These are phyloP conservation scores for Garrulus glandarius DNA, from an alignment of 2,797 vertebrate genomes.

Conservation along the genomic window DNA sequence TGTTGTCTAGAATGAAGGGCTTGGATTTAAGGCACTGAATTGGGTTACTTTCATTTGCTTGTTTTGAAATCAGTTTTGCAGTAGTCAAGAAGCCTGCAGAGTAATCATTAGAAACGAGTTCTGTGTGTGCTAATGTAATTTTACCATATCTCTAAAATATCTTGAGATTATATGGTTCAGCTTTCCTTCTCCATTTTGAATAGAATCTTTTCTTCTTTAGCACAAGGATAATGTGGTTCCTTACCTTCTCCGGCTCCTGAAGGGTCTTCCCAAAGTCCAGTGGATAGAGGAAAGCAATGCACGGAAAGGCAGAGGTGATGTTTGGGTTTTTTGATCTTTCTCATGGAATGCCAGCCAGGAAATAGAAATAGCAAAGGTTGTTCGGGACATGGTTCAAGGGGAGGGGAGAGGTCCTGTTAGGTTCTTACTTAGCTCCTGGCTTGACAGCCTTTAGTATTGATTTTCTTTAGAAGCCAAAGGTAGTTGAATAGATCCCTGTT, in stretches of 20 bases:
- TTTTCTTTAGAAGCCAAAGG: not conserved
- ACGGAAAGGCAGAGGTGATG: conserved; percentile 86
- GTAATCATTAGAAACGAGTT: not conserved
- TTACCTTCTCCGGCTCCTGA: conserved; percentile 90
- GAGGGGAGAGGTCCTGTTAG: not conserved
- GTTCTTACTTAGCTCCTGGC: not conserved
- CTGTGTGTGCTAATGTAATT: not conserved
- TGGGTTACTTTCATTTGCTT: not conserved
- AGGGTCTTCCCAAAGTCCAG: conserved; percentile 90
- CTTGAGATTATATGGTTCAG: not conserved
- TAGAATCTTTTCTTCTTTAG: conserved; percentile 73
- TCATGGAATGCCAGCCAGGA: not conserved
- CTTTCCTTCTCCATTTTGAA: not conserved
- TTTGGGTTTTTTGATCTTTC: not conserved
- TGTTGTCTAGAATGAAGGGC: not conserved
- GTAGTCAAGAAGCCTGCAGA: not conserved
- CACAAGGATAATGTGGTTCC: conserved; percentile 92
- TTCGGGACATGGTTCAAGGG: not conserved
- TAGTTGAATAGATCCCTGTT: not conserved
- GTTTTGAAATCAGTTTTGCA: not conserved
- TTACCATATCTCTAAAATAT: not conserved
- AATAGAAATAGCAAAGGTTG: not conserved
- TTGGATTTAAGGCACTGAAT: not conserved
- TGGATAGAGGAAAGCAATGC: conserved; percentile 96
- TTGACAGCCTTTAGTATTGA: not conserved